phyloP scores from a whole-genome alignment of 2,113 vertebrate species.

The Oryzias curvinotus region DNA sequence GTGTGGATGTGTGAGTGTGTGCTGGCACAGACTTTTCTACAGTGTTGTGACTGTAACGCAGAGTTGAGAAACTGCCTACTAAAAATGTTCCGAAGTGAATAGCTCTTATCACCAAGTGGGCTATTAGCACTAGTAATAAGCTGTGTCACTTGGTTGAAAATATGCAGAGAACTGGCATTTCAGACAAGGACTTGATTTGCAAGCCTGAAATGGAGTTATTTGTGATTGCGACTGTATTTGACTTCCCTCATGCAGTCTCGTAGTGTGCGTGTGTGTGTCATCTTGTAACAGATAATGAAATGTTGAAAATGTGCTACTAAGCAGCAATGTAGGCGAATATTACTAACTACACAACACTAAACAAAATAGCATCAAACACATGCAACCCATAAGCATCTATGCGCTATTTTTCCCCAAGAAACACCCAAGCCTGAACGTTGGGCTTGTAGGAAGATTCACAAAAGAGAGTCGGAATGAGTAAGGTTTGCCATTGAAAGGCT shows the following conservation, averaged over 20 bases:
- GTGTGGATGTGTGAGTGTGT: neutral
- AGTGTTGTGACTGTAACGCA: slow-evolving; percentile 24
- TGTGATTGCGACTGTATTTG: slow-evolving; percentile 45
- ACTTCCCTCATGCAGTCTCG: slow-evolving; percentile 31
- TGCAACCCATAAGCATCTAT: slow-evolving; percentile 22
- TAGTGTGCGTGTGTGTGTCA: slow-evolving; percentile 26
- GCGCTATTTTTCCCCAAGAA: no score
- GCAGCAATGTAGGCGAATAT: slow-evolving; percentile 47
- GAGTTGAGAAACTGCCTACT: slow-evolving; percentile 37
- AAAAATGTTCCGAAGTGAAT: slow-evolving; percentile 52
- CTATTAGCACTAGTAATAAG: slow-evolving; percentile 65
- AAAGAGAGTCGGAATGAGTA: neutral
- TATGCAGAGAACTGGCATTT: slow-evolving; percentile 57
- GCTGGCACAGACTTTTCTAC: neutral
- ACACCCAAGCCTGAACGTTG: neutral
- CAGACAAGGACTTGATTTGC: slow-evolving; percentile 53
- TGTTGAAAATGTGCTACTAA: slow-evolving; percentile 36
- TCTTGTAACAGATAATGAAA: slow-evolving; percentile 51
- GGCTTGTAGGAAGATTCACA: slow-evolving; percentile 1
- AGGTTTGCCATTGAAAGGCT: slow-evolving; percentile 25
- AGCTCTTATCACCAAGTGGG: slow-evolving; percentile 61
- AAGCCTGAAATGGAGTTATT: slow-evolving; percentile 46
- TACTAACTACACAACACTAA: slow-evolving; percentile 42
- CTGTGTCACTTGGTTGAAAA: slow-evolving; percentile 63
- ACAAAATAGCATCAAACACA: slow-evolving; percentile 26